Evolutionary conservation across 2,113 vertebrate species (phyloP).

Genomic region (Nycticryphes semicollaris): DNA sequence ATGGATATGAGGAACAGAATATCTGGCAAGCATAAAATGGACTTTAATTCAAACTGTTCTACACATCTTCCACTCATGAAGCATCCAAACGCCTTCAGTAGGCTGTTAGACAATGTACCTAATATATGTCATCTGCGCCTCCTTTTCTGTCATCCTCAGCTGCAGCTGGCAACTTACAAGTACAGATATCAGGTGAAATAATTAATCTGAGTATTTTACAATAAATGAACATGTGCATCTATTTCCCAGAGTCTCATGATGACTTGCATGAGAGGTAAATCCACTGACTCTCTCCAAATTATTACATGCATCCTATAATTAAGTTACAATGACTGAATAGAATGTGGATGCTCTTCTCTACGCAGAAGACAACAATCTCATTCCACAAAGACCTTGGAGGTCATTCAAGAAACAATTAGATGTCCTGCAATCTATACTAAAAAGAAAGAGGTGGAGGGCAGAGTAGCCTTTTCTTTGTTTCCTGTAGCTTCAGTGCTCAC

Average conservation of each 20-base stretch:
- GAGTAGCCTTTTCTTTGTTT: conserved; percentile 43
- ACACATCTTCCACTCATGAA: background rate
- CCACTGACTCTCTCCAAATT: conserved; percentile 80
- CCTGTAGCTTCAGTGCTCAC: conserved; percentile 43
- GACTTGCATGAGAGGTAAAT: conserved; percentile 73
- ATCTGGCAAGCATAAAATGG: conserved; percentile 17
- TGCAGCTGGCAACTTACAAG: conserved; percentile 73
- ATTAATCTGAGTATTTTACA: conserved; percentile 79
- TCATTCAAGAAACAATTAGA: conserved; percentile 81
- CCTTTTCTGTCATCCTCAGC: conserved; percentile 13
- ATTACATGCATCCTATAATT: conserved; percentile 82
- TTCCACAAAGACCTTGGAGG: conserved; percentile 77
- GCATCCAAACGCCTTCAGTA: background rate
- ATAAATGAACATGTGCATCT: conserved; percentile 78
- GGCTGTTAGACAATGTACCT: background rate
- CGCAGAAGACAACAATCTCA: conserved; percentile 81
- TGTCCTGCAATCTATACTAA: conserved; percentile 70
- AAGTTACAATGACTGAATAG: conserved; percentile 79
- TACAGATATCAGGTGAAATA: conserved; percentile 77
- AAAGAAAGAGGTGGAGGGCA: conserved; percentile 52
- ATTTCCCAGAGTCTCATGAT: conserved; percentile 75
- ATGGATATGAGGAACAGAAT: background rate
- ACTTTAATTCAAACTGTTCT: background rate
- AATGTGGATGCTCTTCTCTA: conserved; percentile 73
- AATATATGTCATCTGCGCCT: background rate